Evolutionary conservation across 2,113 vertebrate species (phyloP).

Genomic region (Hoplias malabaricus): DNA sequence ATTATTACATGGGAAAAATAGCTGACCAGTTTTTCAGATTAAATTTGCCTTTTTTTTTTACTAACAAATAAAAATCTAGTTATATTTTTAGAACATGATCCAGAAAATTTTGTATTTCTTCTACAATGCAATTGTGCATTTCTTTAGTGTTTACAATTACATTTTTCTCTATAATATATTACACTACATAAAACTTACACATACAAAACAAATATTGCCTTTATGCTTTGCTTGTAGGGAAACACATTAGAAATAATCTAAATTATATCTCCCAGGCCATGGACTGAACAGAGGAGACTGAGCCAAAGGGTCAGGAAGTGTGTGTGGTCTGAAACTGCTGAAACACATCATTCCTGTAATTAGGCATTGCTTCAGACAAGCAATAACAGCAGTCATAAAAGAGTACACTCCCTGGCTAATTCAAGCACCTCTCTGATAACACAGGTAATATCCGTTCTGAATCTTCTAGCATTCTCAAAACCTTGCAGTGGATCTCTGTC

Average conservation of each 20-base stretch:
- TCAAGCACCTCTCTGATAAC: conserved; percentile 16
- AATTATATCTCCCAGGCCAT: neutral
- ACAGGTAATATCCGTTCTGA: conserved; percentile 9
- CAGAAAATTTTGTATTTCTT: too few relatives aligned
- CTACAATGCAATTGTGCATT: neutral
- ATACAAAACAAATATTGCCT: neutral
- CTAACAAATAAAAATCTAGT: too few relatives aligned
- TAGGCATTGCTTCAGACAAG: conserved; percentile 1
- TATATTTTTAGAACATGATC: too few relatives aligned
- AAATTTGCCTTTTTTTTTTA: too few relatives aligned
- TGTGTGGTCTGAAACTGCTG: conserved; percentile 19
- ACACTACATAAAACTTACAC: neutral
- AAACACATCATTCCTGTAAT: conserved; percentile 8
- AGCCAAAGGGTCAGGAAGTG: conserved; percentile 29
- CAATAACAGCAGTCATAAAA: conserved; percentile 26
- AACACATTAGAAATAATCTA: neutral
- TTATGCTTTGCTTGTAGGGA: neutral
- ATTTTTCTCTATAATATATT: neutral
- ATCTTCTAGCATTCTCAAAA: neutral
- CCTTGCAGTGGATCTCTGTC: neutral
- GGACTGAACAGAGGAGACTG: conserved; percentile 1
- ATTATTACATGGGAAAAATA: neutral
- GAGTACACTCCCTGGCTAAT: neutral
- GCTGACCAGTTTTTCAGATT: too few relatives aligned
- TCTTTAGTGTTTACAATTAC: neutral